Evolutionary conservation across 2,888 invertebrate species (phyloP), one percentile per base, ranked within the genome.

Genomic region (Mesopsocus fuscifrons): DNA sequence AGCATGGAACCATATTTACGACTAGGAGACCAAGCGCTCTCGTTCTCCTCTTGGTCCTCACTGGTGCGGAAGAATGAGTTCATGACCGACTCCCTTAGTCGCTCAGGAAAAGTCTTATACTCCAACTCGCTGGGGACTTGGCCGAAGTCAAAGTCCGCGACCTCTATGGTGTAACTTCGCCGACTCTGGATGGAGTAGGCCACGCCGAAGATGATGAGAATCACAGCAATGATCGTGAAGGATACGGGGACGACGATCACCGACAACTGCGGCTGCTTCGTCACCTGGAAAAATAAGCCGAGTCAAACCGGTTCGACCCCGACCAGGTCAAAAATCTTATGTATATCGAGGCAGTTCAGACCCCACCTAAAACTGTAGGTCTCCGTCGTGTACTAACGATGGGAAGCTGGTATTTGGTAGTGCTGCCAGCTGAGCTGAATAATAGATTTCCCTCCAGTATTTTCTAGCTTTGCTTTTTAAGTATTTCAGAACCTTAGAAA

Each of bases 101-200:
- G 70, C 55, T 87, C 85, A 41, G 69, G 68, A 57, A 89, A 88
- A 15, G 87, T 84, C 63, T 84, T 87, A 58, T 85, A 88, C 54
- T 87, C 85, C 62, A 83, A 68, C 50, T 85, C 82, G 13, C 76
- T 72, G 50, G 72, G 74, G 55, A 74, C 72, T 53, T 78, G 80
- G 0, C 85, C 84, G 57, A 89, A 89, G 59, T 89, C 84, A 55
- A 89, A 89, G 59, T 89, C 82, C 0, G 89, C 88, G 11, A 87
- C 87, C 67, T 89, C 89, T 35, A 89, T 71, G 2, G 74, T 77
- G 44, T 46, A 43, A 41, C 51, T 55, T 42, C 79, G 76, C 51
- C 80, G 69, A 55, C 78, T 82, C 57, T 87, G 85, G 43, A 80
- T 66, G 55, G 85, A 87, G 58, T 84, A 88, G 0, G 88, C 83